These are phyloP conservation scores for Zelostemma sp. DNA, from an alignment of 1,140 invertebrate species.

Conservation along the genomic window DNA sequence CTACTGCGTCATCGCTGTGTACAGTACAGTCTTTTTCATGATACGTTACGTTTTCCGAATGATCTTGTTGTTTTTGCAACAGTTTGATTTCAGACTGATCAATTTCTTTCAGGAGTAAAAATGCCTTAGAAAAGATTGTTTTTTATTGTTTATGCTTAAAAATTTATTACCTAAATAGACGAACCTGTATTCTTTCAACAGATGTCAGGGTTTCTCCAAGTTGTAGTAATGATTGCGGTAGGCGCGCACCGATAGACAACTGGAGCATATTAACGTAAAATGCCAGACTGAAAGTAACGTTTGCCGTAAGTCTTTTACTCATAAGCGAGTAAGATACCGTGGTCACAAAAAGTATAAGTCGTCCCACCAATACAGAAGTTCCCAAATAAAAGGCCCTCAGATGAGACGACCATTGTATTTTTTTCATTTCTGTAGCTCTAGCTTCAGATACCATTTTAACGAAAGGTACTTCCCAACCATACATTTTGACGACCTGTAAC, in stretches of 20 bases:
- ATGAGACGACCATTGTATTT: constrained; percentile 79
- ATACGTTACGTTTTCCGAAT: background rate
- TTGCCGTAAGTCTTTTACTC: constrained; percentile 77
- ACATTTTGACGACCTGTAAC: constrained; percentile 82
- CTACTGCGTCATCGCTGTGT: no score
- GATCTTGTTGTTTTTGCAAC: no score
- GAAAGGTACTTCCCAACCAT: constrained; percentile 82
- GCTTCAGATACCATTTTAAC: constrained; percentile 70
- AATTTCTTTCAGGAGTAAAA: no score
- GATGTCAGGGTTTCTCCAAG: constrained; percentile 78
- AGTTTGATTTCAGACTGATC: no score
- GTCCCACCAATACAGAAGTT: constrained; percentile 79
- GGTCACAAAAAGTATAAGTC: constrained; percentile 80
- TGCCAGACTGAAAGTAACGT: constrained; percentile 75
- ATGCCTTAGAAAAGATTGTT: no score
- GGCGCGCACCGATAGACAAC: constrained; percentile 76
- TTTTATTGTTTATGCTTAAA: no score
- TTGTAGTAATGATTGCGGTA: constrained; percentile 79
- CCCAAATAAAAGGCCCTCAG: constrained; percentile 79
- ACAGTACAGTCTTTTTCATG: constrained; percentile 7
- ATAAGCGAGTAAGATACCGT: constrained; percentile 78
- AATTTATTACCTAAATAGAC: no score
- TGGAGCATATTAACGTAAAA: constrained; percentile 79
- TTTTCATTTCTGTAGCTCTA: constrained; percentile 76
- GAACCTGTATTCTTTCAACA: constrained; percentile 71